A percentile compares a stretch with the other conserved stretches of the same genome.
These are phyloP conservation scores for Phthorimaea operculella DNA, from an alignment of 1,140 invertebrate genomes.

Conservation along the genomic window DNA sequence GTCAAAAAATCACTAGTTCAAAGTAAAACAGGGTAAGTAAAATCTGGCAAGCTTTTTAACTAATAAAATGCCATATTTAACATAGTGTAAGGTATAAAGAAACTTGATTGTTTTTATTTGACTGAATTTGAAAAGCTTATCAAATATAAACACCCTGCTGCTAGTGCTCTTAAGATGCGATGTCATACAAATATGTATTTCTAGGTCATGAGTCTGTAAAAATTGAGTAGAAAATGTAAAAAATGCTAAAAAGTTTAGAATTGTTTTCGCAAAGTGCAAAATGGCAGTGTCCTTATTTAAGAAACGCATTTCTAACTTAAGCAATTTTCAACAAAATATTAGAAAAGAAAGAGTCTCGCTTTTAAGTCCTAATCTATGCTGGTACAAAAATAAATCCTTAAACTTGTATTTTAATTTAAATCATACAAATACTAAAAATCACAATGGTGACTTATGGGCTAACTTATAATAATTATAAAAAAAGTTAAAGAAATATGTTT, in stretches of 20 bases:
- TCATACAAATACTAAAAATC: constrained; percentile 47
- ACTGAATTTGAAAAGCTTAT: no score
- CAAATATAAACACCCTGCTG: no score
- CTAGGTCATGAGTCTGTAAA: not conserved
- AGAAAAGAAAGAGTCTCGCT: not conserved
- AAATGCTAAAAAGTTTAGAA: not conserved
- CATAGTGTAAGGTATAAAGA: no score
- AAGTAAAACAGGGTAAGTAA: no score
- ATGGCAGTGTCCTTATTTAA: constrained; percentile 42
- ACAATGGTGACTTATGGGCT: constrained; percentile 50
- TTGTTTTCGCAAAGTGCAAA: constrained; percentile 32
- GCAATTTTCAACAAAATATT: not conserved
- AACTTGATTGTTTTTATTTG: no score
- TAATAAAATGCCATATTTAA: no score
- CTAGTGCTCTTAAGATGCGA: no score
- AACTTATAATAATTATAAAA: constrained; percentile 27
- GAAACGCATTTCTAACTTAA: no score
- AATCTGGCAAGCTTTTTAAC: no score
- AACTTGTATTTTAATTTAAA: constrained; percentile 23
- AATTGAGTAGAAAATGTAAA: not conserved
- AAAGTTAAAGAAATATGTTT: not conserved
- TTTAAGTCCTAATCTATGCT: constrained; percentile 3
- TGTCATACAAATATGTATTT: no score
- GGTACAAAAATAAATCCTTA: constrained; percentile 58
- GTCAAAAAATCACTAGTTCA: no score